phyloP scores from a whole-genome alignment of 2,888 invertebrate genomes.

The Sicus ferrugineus region DNA sequence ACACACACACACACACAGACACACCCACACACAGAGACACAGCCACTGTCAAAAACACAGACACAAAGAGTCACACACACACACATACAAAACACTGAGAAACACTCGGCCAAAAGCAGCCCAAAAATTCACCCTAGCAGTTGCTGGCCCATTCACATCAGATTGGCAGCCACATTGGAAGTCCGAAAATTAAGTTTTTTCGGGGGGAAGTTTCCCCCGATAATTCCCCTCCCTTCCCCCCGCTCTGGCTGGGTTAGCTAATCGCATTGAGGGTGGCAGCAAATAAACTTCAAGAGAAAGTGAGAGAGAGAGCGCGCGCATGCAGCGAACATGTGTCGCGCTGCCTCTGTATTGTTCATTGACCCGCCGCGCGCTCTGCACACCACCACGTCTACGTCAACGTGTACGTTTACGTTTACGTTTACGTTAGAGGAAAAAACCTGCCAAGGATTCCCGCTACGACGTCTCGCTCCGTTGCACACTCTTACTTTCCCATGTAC shows the following conservation, averaged over 20 bases:
- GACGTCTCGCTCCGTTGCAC: conserved; percentile 8
- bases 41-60: background rate
- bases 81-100: background rate
- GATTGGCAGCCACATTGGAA: background rate
- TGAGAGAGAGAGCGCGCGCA: background rate
- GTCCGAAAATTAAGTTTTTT: background rate
- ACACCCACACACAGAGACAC: background rate
- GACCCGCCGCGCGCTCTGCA: conserved; percentile 3
- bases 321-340: conserved; percentile 12
- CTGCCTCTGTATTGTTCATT: conserved; percentile 16
- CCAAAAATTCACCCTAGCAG: background rate
- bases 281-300: background rate
- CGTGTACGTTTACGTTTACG: background rate
- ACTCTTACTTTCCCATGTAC: conserved; percentile 11
- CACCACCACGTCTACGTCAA: background rate
- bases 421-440: background rate
- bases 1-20: background rate
- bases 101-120: background rate
- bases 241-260: background rate
- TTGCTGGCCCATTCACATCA: background rate
- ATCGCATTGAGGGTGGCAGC: background rate
- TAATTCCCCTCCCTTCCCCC: background rate
- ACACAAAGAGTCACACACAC: background rate
- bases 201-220: too few relatives aligned
- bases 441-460: background rate